These are phyloP conservation scores for Drosophila gunungcola DNA, from an alignment of 1,140 invertebrate genomes.

Conservation along the genomic window DNA sequence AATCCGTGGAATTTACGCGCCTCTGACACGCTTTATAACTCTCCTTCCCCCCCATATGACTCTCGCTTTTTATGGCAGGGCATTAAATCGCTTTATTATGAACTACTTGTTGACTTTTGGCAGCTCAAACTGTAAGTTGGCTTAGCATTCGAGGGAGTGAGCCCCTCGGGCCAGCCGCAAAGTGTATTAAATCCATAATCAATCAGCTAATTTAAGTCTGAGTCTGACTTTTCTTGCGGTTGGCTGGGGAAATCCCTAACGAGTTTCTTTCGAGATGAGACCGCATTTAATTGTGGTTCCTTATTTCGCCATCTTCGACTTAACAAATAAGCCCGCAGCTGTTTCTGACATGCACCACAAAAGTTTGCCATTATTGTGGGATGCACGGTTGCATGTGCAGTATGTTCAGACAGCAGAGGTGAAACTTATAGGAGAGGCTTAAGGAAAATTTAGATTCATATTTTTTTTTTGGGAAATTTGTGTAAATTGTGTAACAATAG, in stretches of 20 bases:
- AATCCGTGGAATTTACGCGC: constrained; percentile 38
- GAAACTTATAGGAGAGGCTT: background rate
- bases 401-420: background rate
- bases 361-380: constrained; percentile 11
- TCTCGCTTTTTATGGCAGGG: constrained; percentile 54
- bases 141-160: constrained; percentile 20
- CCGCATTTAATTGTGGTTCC: constrained; percentile 40
- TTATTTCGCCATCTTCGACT: constrained; percentile 10
- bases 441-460: background rate
- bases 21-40: constrained; percentile 38
- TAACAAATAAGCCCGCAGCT: constrained; percentile 19
- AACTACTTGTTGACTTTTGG: constrained; percentile 78
- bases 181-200: constrained; percentile 56
- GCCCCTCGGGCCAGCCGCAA: constrained; percentile 40
- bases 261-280: constrained; percentile 17
- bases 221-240: constrained; percentile 36
- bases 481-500: no score
- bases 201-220: constrained; percentile 62
- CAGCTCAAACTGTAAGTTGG: constrained; percentile 64
- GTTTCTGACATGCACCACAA: constrained; percentile 14
- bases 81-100: constrained; percentile 76
- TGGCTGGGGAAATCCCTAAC: constrained; percentile 38
- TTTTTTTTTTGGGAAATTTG: no score
- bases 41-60: constrained; percentile 21
- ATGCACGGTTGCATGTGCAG: constrained; percentile 1